These are phyloP conservation scores for Tonatia bakeri DNA, from an alignment of 2,113 vertebrate genomes.

Conservation along the genomic window DNA sequence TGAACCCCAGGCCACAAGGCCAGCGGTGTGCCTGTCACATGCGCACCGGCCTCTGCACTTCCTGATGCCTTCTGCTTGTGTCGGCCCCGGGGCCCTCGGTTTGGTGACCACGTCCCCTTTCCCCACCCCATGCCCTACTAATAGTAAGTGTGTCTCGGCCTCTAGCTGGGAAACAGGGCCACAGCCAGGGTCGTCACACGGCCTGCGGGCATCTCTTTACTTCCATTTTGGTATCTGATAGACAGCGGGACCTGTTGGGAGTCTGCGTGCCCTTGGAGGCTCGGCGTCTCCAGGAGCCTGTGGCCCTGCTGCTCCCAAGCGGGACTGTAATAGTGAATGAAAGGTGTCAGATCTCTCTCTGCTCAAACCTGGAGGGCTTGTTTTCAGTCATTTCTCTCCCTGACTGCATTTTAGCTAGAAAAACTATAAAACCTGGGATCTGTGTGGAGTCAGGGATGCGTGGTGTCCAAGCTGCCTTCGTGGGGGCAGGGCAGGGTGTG, in stretches of 20 bases:
- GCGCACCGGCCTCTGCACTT: background rate
- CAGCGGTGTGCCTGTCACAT: background rate
- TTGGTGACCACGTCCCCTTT: background rate
- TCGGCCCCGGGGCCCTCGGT: background rate
- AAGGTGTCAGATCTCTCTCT: background rate
- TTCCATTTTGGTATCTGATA: background rate
- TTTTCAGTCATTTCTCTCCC: conserved; percentile 5
- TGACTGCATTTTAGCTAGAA: background rate
- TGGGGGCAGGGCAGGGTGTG: background rate
- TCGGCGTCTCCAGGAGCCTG: background rate
- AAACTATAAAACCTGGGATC: background rate
- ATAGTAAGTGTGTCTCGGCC: background rate
- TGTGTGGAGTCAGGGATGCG: background rate
- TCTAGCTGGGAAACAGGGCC: background rate
- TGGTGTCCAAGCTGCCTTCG: background rate
- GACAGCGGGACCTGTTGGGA: background rate
- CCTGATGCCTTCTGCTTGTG: background rate
- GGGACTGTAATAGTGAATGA: background rate
- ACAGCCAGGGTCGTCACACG: background rate
- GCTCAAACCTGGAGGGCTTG: background rate
- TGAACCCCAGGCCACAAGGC: background rate
- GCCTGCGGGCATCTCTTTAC: background rate
- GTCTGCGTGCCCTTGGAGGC: background rate
- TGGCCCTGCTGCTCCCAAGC: background rate
- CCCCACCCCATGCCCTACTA: background rate